A percentile compares a stretch with the other conserved stretches of the same genome.
phyloP scores from a whole-genome alignment of 2,888 invertebrate genomes.

The Gymnocheta viridis region DNA sequence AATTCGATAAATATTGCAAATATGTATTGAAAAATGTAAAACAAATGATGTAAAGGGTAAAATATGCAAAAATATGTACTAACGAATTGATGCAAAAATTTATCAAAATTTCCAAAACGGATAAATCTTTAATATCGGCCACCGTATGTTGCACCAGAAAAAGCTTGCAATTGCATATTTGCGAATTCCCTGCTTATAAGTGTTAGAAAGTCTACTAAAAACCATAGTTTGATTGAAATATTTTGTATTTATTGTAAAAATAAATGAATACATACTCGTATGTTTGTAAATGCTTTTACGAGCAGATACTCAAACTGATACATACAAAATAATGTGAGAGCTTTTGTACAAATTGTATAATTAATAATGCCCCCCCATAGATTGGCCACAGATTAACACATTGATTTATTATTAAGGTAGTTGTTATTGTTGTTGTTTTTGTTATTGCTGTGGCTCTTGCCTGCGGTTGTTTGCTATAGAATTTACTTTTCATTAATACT shows the following conservation, averaged over 20 bases:
- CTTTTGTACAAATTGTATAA: slow-evolving; percentile 51
- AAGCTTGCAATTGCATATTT: no score
- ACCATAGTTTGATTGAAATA: slow-evolving; percentile 23
- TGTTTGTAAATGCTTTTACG: no score
- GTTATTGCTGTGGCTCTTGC: background rate
- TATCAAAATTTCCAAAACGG: no score
- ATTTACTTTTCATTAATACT: slow-evolving; percentile 17
- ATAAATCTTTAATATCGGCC: no score
- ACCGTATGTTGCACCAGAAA: no score
- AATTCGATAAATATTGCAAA: no score
- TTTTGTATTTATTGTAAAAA: background rate
- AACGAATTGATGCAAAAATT: no score
- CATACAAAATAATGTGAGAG: slow-evolving; percentile 2
- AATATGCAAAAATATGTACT: no score
- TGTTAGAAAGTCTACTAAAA: background rate
- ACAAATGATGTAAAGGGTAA: no score
- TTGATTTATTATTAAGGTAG: slow-evolving; percentile 39
- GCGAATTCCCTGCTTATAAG: no score
- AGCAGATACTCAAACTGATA: background rate
- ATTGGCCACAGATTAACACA: slow-evolving; percentile 48
- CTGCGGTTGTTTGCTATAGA: background rate
- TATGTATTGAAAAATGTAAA: no score
- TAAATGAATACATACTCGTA: background rate
- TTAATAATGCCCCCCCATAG: slow-evolving; percentile 47
- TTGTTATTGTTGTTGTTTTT: background rate